These are phyloP conservation scores for Seira musarum DNA, from an alignment of 2,888 invertebrate genomes.

Conservation along the genomic window DNA sequence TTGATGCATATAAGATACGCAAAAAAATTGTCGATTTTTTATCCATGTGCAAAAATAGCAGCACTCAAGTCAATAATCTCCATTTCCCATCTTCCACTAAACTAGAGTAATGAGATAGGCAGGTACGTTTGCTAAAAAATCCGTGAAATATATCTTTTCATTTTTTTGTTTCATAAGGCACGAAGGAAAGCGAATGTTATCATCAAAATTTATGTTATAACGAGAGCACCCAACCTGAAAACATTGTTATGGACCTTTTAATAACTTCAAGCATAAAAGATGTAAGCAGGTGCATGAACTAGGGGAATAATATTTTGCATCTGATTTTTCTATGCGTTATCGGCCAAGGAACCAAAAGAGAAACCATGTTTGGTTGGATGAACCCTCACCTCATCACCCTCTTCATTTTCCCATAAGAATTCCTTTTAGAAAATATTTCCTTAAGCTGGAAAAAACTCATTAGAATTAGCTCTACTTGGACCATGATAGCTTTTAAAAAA, in stretches of 20 bases:
- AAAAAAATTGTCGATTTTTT: no score
- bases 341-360: conserved; percentile 10
- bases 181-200: not conserved
- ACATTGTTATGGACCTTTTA: conserved; percentile 12
- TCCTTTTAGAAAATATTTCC: not conserved
- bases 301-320: not conserved
- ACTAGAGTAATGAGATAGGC: conserved; percentile 4
- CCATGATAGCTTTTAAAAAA: not conserved
- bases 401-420: conserved; percentile 5
- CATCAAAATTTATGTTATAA: no score
- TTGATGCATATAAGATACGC: not conserved
- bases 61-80: conserved; percentile 16
- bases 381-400: not conserved
- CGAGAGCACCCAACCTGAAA: conserved; percentile 3
- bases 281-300: conserved; percentile 19
- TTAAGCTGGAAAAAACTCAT: not conserved
- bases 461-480: not conserved
- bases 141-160: not conserved
- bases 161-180: conserved; percentile 1
- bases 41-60: conserved; percentile 7
- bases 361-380: conserved; percentile 10
- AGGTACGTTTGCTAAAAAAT: no score
- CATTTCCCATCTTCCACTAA: not conserved
- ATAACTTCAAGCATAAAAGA: not conserved
- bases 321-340: conserved; percentile 1